phyloP scores from a whole-genome alignment of 1,140 invertebrate species.

The Cecropterus lyciades region DNA sequence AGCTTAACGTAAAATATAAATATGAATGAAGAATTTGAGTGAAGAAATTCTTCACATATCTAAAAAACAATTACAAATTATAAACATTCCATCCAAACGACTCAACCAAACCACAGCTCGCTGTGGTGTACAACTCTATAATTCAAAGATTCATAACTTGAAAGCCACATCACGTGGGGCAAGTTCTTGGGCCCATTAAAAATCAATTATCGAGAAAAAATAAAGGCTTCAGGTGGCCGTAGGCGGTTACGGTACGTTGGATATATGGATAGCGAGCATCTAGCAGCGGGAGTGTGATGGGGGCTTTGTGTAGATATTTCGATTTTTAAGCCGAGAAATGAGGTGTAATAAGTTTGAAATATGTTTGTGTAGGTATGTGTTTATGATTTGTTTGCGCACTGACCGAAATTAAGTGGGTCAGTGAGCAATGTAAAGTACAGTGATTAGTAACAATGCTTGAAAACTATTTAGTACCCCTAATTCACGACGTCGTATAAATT shows the following conservation, averaged over 20 bases:
- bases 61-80: neutral
- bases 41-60: too few relatives aligned
- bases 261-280: neutral
- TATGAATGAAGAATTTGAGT: too few relatives aligned
- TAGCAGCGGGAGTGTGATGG: conserved; percentile 15
- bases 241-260: conserved; percentile 12
- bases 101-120: neutral
- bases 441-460: too few relatives aligned
- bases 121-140: neutral
- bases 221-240: conserved; percentile 42
- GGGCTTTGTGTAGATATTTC: conserved; percentile 10
- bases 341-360: too few relatives aligned
- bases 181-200: conserved; percentile 54
- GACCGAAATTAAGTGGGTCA: too few relatives aligned
- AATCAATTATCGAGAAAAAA: conserved; percentile 68
- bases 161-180: conserved; percentile 31
- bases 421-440: too few relatives aligned
- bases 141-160: conserved; percentile 29
- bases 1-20: too few relatives aligned
- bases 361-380: too few relatives aligned
- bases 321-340: neutral
- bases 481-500: too few relatives aligned
- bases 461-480: too few relatives aligned
- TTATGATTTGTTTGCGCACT: too few relatives aligned
- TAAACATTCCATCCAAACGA: neutral